Evolutionary conservation across 2,113 vertebrate species (phyloP).

Genomic region (Chelonoidis abingdonii): DNA sequence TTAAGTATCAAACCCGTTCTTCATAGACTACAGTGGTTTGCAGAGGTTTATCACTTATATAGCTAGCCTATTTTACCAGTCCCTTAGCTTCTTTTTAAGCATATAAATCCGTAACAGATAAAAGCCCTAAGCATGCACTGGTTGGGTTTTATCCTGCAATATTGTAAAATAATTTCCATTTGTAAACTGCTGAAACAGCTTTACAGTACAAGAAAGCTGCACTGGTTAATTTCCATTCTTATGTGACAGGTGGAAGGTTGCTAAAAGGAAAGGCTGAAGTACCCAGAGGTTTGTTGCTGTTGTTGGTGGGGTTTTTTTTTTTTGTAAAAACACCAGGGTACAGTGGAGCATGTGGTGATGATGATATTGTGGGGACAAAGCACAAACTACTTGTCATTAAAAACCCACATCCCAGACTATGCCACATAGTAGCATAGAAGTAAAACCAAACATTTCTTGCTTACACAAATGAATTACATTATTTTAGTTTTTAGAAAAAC

Average conservation of each 20-base stretch:
- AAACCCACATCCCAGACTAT: constrained; percentile 74
- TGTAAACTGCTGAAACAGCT: not conserved
- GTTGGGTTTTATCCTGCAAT: not conserved
- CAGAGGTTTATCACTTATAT: not conserved
- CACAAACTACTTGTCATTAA: constrained; percentile 67
- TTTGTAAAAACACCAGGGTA: constrained; percentile 66
- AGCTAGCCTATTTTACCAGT: not conserved
- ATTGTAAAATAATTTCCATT: not conserved
- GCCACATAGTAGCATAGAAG: constrained; percentile 67
- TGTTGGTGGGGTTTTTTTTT: not conserved
- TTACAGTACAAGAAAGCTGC: constrained; percentile 38
- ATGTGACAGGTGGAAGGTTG: constrained; percentile 67
- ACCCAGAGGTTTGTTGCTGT: constrained; percentile 8
- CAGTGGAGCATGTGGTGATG: constrained; percentile 65
- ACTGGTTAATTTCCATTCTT: not conserved
- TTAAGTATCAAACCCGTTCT: not conserved
- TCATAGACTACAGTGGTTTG: not conserved
- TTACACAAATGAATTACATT: constrained; percentile 70
- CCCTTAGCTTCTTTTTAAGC: not conserved
- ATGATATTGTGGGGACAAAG: constrained; percentile 66
- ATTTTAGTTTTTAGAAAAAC: constrained; percentile 64
- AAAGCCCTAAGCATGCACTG: not conserved
- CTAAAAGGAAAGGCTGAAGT: constrained; percentile 56
- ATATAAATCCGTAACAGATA: not conserved
- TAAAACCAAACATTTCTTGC: constrained; percentile 67